Conservation (phyloP, 2,113 vertebrate genomes). For the Bubo bubo region DNA sequence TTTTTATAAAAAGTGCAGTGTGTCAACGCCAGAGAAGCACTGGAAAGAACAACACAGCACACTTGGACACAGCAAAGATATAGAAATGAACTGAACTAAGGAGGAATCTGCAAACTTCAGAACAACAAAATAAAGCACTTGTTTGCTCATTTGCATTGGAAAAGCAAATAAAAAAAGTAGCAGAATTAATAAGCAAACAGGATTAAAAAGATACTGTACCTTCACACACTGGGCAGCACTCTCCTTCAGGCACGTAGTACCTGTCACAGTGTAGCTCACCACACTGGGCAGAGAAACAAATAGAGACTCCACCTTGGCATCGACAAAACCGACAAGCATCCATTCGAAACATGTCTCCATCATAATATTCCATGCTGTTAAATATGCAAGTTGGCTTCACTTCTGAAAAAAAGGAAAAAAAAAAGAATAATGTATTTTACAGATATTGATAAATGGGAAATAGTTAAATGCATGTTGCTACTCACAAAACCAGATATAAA, state of each 20-base stretch:
- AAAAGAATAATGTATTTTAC: not conserved
- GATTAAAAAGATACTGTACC: conserved; percentile 61
- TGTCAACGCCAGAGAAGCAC: not conserved
- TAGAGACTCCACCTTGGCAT: conserved; percentile 87
- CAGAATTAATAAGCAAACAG: not conserved
- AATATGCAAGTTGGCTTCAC: conserved; percentile 87
- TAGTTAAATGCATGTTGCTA: not conserved
- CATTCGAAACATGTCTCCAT: conserved; percentile 90
- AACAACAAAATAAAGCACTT: not conserved
- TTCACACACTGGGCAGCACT: conserved; percentile 91
- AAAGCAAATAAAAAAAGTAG: not conserved
- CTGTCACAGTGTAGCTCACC: conserved; percentile 85
- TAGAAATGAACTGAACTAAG: not conserved
- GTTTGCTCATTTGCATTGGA: not conserved
- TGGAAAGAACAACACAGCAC: not conserved
- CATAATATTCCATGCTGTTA: conserved; percentile 83
- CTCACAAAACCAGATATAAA: not conserved
- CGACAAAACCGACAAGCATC: conserved; percentile 88
- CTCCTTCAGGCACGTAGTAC: conserved; percentile 87
- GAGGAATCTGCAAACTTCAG: not conserved
- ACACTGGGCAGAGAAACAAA: conserved; percentile 89
- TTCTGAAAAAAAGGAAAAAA: conserved; percentile 70
- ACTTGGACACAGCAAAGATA: not conserved
- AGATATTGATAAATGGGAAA: not conserved
- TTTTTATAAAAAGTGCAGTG: not conserved